Evolutionary conservation across 2,888 invertebrate species (phyloP), one percentile per base, ranked within the genome.

Genomic region (Morpho helenor): DNA sequence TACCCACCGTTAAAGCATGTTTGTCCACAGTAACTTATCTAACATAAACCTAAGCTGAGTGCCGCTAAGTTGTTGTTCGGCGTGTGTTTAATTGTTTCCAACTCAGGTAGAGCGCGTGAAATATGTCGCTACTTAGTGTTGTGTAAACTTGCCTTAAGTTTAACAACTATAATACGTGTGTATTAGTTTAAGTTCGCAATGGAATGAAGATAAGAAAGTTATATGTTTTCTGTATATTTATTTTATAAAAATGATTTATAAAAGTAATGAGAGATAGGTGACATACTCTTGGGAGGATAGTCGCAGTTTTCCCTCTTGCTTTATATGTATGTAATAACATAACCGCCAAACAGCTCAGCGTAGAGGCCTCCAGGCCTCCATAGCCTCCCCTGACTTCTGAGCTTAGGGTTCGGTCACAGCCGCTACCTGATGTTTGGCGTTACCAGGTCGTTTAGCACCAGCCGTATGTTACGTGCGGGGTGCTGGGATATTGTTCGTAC

Each of bases 61-160:
- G 63, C 66, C 71, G 75, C 74, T 75, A 77, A 76, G 68, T 76
- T 79, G 6, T 40, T 41, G 54, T 52, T 48, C 56, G 83, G 84
- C 82, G 80, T 79, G 63, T 82, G 80, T 85, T 84, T 87, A 85
- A 87, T 87, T 88, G 87, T 87, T 87, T 87, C 48, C 40, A 47
- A 54, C 45, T 54, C 86, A 88, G 87, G 86, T 85, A 75, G 84
- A 85, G 87, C 69, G 69, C 71, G 78, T 89, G 87, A 89, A 86
- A 87, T 89, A 88, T 88, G 86, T 83, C 79, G 76, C 78, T 84
- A 87, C 85, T 85, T 86, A 79, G 70, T 79, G 82, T 81, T 78
- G 54, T 42, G 42, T 23, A 48, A 54, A 16, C 54, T 54, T 41
- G 48, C 41, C 31, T 54, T 16, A 54, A 48, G 47, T 54, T 53